phyloP scores from a whole-genome alignment of 64 coral and sea anemone genomes.

The Hydrozoanthus tunicans region DNA sequence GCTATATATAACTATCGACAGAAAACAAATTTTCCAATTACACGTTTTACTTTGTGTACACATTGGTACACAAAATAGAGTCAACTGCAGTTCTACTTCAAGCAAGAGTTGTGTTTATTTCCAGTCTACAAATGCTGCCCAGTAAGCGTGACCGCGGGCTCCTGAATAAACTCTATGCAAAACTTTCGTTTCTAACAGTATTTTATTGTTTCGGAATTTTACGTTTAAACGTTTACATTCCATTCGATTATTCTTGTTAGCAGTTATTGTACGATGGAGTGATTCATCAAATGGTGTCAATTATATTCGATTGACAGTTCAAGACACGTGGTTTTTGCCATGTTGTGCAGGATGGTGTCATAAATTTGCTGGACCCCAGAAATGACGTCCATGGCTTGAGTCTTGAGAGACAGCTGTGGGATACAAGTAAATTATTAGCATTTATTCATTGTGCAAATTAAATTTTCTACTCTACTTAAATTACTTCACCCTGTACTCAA shows the following conservation, averaged over 20 bases:
- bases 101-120: no score
- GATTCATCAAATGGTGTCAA: neutral
- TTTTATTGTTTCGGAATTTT: neutral
- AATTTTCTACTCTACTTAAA: neutral
- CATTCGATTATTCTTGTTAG: neutral
- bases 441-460: neutral
- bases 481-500: no score
- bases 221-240: neutral
- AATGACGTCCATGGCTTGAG: constrained; percentile 34
- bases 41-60: no score
- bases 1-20: no score
- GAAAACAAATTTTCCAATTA: no score
- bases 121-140: no score
- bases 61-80: no score
- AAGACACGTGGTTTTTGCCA: neutral
- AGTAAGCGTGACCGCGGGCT: no score
- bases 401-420: constrained; percentile 36
- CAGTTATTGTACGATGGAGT: neutral
- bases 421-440: neutral
- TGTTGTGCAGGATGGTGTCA: constrained; percentile 17
- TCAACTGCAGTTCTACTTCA: no score
- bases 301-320: neutral
- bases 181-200: neutral
- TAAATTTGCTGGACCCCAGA: constrained; percentile 36
- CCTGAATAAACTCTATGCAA: neutral